A percentile compares a stretch with the other conserved stretches of the same genome.
phyloP scores from a whole-genome alignment of 2,113 vertebrate species.

The Pitta sordida region DNA sequence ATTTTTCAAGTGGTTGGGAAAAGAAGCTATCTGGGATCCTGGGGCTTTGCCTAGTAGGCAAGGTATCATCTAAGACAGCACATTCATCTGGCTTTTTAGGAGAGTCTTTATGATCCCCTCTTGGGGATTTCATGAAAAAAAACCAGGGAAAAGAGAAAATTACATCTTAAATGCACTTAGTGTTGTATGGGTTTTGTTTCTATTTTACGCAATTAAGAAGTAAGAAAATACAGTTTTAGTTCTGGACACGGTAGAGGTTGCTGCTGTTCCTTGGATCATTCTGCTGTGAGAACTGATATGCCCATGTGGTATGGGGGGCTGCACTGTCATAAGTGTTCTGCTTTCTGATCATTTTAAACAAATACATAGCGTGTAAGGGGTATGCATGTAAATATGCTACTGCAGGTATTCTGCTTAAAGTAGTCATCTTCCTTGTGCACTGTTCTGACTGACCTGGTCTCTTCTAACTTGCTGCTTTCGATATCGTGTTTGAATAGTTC shows the following conservation, averaged over 20 bases:
- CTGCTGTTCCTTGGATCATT: background rate
- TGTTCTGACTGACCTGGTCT: background rate
- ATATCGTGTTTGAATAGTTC: background rate
- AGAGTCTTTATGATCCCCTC: background rate
- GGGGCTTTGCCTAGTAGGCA: background rate
- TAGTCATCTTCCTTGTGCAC: background rate
- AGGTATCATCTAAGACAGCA: background rate
- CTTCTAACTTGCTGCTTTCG: background rate
- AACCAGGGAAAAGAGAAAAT: background rate
- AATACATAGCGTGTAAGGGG: background rate
- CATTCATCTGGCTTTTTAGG: background rate
- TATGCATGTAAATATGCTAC: background rate
- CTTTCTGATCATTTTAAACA: background rate
- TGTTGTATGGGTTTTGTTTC: background rate
- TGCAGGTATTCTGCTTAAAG: background rate
- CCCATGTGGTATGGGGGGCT: background rate
- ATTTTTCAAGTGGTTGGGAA: background rate
- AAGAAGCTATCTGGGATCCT: background rate
- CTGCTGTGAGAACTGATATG: background rate
- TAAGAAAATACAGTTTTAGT: background rate
- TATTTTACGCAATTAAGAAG: background rate
- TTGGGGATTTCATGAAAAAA: background rate
- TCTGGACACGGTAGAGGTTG: background rate
- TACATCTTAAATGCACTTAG: background rate
- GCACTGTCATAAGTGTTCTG: background rate